These are phyloP conservation scores for Epistrophe eligans DNA, from an alignment of 2,888 invertebrate species.

Conservation along the genomic window DNA sequence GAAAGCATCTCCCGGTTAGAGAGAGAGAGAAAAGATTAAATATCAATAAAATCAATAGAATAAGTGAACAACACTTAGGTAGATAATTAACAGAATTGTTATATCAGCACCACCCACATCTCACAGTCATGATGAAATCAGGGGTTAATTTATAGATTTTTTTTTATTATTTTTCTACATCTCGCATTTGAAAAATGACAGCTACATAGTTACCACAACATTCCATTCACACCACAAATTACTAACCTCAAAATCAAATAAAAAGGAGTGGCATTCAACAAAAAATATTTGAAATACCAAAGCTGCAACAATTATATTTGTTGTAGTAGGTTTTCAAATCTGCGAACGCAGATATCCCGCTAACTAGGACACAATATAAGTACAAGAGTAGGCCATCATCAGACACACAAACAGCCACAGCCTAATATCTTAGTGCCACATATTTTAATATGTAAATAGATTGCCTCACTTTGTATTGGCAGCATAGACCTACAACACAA, in stretches of 20 bases:
- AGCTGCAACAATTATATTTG: not conserved
- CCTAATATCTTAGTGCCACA: conserved; percentile 37
- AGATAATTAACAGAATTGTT: not conserved
- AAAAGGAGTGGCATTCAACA: conserved; percentile 21
- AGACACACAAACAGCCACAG: not conserved
- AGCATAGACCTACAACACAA: conserved; percentile 3
- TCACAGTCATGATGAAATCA: not conserved
- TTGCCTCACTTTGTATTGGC: conserved; percentile 38
- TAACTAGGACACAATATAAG: conserved; percentile 23
- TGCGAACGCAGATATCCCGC: not conserved
- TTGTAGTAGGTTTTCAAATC: not conserved
- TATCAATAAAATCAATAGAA: conserved; percentile 11
- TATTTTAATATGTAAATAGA: conserved; percentile 32
- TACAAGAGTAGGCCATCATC: conserved; percentile 11
- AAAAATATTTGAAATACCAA: conserved; percentile 31
- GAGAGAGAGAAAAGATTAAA: not conserved
- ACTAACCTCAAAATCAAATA: conserved; percentile 20
- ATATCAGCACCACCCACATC: not conserved
- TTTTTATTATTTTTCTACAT: not conserved
- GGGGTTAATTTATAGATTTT: not conserved
- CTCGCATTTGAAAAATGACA: not conserved
- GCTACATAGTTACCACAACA: conserved; percentile 1
- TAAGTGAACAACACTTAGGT: not conserved
- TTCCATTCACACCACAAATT: conserved; percentile 5
- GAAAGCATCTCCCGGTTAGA: conserved; percentile 8